These are phyloP conservation scores for Chaenogobius annularis DNA, from an alignment of 2,113 vertebrate species.

Conservation along the genomic window DNA sequence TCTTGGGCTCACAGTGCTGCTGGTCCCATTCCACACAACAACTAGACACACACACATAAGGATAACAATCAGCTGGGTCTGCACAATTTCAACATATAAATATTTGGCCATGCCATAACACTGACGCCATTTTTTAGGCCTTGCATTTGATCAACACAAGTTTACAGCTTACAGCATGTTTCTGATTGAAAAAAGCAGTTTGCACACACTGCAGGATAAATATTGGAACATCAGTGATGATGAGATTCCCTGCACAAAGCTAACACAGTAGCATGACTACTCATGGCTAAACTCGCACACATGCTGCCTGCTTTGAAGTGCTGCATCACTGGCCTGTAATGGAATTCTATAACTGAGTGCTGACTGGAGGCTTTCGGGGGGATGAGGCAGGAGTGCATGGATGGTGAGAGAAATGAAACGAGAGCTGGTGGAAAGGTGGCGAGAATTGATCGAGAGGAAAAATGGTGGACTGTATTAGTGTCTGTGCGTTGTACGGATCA, in stretches of 20 bases:
- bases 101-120: too few relatives aligned
- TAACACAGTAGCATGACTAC: slow-evolving; percentile 29
- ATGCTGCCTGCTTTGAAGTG: slow-evolving; percentile 57
- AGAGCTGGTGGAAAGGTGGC: slow-evolving; percentile 40
- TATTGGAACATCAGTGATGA: slow-evolving; percentile 52
- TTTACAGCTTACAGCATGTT: slow-evolving; percentile 32
- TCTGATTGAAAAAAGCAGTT: slow-evolving; percentile 24
- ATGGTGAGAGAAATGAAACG: slow-evolving; percentile 49
- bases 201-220: slow-evolving; percentile 56
- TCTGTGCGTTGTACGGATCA: slow-evolving; percentile 26
- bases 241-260: slow-evolving; percentile 46
- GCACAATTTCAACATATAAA: too few relatives aligned
- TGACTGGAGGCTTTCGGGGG: slow-evolving; percentile 66
- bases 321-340: slow-evolving; percentile 72
- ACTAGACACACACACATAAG: too few relatives aligned
- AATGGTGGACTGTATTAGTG: slow-evolving; percentile 39
- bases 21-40: too few relatives aligned
- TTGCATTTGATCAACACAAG: slow-evolving; percentile 6
- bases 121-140: too few relatives aligned
- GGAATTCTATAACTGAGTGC: slow-evolving; percentile 69
- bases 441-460: slow-evolving; percentile 43
- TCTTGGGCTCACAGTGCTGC: too few relatives aligned
- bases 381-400: slow-evolving; percentile 50
- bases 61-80: too few relatives aligned
- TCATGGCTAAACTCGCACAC: slow-evolving; percentile 33